A percentile compares a stretch with the other conserved stretches of the same genome.
Evolutionary conservation across 2,113 vertebrate species (phyloP).

Genomic region (Phalacrocorax brasilianus): DNA sequence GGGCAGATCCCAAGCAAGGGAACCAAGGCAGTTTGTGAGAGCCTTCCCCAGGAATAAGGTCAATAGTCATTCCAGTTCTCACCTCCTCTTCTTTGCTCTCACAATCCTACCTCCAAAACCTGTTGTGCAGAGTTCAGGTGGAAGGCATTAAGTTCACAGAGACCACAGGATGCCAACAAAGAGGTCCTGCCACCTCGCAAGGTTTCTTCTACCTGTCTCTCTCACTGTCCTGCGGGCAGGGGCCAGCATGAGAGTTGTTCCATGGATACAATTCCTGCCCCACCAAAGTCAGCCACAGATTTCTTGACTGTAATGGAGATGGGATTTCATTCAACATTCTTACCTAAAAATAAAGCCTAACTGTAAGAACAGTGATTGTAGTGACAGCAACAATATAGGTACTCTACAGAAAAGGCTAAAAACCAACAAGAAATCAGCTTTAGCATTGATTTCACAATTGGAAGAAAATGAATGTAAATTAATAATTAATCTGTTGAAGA

Average conservation of each 20-base stretch:
- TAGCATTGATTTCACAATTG: background rate
- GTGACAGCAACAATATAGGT: background rate
- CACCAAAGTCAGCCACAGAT: background rate
- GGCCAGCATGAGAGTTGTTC: background rate
- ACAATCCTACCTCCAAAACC: background rate
- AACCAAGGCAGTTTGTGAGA: background rate
- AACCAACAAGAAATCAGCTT: background rate
- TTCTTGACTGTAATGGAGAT: accelerated
- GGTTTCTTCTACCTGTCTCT: background rate
- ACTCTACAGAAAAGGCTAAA: background rate
- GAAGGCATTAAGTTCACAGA: background rate
- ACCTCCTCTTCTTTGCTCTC: background rate
- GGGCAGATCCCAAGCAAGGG: background rate
- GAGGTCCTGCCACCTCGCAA: background rate
- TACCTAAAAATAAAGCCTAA: background rate
- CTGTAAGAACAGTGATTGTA: background rate
- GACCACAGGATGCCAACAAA: accelerated
- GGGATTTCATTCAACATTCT: background rate
- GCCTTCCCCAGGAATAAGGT: background rate
- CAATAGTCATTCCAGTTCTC: background rate
- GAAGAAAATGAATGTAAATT: background rate
- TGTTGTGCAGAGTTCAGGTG: background rate
- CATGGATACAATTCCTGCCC: background rate
- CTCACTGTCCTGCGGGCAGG: background rate
- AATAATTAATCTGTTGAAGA: background rate